Evolutionary conservation across 2,113 vertebrate species (phyloP), one percentile per base, ranked within the genome.

Genomic region (Microtus richardsoni): DNA sequence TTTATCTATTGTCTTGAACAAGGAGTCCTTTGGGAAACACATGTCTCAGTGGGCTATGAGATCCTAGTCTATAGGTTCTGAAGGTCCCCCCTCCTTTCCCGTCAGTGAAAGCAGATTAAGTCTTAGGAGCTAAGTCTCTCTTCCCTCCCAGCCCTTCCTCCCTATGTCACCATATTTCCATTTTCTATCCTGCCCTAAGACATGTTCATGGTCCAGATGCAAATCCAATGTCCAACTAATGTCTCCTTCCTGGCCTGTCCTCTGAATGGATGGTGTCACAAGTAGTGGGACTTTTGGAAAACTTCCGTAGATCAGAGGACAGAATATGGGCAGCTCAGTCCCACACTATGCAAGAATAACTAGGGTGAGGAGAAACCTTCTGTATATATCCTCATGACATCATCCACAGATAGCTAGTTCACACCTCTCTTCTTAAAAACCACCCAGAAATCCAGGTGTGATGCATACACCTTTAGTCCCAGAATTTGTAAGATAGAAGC

Each of bases 341-440:
- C 19, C 52, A 36, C 4, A 0, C 7, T 19, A 5, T 24, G 14
- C 0, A 21, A 39, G n/a, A 4, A 22, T 4, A 83, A 30, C 21
- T 24, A 21, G 26, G 26, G 9, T 24, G 16, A 83, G 7, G 8
- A 64, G 36, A 49, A 54, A 28, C n/a, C 71, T 66, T 24, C 11
- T 21, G 60, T 11, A 33, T 62, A 4, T 12, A 6, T 47, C 49
- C 47, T 47, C 33, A 30, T 68, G 54, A 54, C 8, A 26, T 33
- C 21, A 71, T 24, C 22, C 13, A 33, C 24, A 75, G n/a, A 58
- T n/a, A 62, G 77, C 16, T 21, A 49, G 3, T 13, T 79, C 11
- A 44, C 73, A 39, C n/a, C 0, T 41, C 33, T 39, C 5, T 84
- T 62, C 19, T 66, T 36, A 62, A 22, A 64, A 94, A 73, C 7